Conservation (phyloP, 2,797 vertebrate genomes). For the Platyrinchus mystaceus region DNA sequence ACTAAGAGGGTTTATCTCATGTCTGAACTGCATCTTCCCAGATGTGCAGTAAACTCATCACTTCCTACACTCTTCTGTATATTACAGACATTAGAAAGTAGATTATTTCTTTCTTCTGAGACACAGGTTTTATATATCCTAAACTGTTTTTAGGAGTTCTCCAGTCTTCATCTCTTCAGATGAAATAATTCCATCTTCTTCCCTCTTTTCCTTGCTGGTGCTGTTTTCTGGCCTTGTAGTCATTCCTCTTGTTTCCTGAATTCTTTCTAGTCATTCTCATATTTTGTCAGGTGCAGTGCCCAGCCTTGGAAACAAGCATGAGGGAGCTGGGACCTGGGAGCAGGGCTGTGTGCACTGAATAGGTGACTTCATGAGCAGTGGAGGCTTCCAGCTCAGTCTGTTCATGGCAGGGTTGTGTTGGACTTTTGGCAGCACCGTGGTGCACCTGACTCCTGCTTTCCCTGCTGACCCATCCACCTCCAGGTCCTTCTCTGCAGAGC, state of each 20-base stretch:
- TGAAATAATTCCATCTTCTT: not conserved
- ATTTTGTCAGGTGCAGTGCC: not conserved
- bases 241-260: not conserved
- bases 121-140: not conserved
- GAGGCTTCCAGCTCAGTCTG: not conserved
- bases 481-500: not conserved
- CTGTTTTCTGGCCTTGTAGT: not conserved
- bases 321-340: not conserved
- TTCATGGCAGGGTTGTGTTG: not conserved
- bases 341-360: not conserved
- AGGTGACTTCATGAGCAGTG: not conserved
- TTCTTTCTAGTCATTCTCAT: not conserved
- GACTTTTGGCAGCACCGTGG: fast-evolving
- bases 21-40: not conserved
- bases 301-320: not conserved
- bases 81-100: not conserved
- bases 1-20: not conserved
- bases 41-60: not conserved
- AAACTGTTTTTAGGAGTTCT: not conserved
- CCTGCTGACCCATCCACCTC: not conserved
- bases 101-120: not conserved
- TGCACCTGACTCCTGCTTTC: not conserved
- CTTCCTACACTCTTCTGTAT: not conserved
- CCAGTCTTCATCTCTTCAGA: not conserved
- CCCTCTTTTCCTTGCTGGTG: not conserved